phyloP scores from a whole-genome alignment of 2,888 invertebrate species.

The Tigriopus californicus region DNA sequence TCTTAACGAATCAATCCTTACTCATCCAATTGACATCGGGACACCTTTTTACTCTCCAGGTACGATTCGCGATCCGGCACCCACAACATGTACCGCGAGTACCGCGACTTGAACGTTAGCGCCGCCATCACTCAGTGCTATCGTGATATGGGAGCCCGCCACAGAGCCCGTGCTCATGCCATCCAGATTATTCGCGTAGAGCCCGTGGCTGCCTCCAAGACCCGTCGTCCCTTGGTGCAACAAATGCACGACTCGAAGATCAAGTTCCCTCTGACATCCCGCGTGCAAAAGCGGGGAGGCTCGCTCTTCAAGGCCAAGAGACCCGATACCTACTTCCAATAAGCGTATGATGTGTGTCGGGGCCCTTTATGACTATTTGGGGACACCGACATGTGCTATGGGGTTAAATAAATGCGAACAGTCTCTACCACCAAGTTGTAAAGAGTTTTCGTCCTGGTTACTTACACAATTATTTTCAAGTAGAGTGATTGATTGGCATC shows the following conservation, averaged over 20 bases:
- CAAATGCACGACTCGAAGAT: slow-evolving; percentile 97
- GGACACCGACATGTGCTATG: no score
- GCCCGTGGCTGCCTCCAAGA: slow-evolving; percentile 66
- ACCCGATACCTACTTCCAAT: slow-evolving; percentile 57
- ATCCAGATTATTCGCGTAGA: slow-evolving; percentile 96
- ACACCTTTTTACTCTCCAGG: no score
- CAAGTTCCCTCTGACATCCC: slow-evolving; percentile 76
- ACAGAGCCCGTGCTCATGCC: slow-evolving; percentile 87
- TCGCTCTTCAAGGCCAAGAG: slow-evolving; percentile 64
- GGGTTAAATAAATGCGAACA: no score
- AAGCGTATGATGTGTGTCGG: slow-evolving; percentile 22
- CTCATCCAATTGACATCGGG: no score
- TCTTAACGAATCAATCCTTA: no score
- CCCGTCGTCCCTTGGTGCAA: slow-evolving; percentile 82
- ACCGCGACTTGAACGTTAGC: slow-evolving; percentile 84
- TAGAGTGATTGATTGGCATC: no score
- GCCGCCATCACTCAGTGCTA: slow-evolving; percentile 96
- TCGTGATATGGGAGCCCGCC: slow-evolving; percentile 94
- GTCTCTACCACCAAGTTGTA: no score
- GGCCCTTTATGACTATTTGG: no score
- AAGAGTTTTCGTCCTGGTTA: no score
- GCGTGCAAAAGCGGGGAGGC: slow-evolving; percentile 57
- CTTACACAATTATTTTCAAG: no score
- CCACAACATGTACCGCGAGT: slow-evolving; percentile 99
- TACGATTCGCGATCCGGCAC: slow-evolving; percentile 72